Evolutionary conservation across 2,113 vertebrate genomes (phyloP).

Genomic region (Miniopterus natalensis): DNA sequence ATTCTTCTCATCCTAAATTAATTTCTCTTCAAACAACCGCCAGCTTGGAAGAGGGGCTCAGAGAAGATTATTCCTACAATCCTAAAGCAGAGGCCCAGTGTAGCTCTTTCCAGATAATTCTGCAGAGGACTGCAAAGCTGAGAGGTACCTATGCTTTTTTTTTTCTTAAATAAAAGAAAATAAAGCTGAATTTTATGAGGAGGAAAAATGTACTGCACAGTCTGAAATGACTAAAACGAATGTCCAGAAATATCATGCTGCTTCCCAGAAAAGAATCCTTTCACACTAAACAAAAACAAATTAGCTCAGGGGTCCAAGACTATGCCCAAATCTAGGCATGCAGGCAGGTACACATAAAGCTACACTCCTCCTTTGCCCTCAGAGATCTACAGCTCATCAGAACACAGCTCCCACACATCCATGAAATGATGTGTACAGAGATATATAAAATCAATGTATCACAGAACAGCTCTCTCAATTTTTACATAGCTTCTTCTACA

Average conservation of each 20-base stretch:
- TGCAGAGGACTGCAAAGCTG: slow-evolving; percentile 23
- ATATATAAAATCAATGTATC: slow-evolving; percentile 37
- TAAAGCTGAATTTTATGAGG: slow-evolving; percentile 74
- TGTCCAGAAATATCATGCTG: slow-evolving; percentile 88
- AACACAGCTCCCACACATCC: background rate
- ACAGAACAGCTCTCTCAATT: slow-evolving; percentile 57
- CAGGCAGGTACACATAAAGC: slow-evolving; percentile 89
- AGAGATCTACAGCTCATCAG: slow-evolving; percentile 65
- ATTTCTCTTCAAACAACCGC: slow-evolving; percentile 78
- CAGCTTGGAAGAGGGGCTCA: slow-evolving; percentile 71
- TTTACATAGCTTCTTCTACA: slow-evolving; percentile 65
- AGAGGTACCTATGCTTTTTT: slow-evolving; percentile 24
- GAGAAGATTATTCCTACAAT: background rate
- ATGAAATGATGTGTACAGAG: background rate
- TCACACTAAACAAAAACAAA: slow-evolving; percentile 91
- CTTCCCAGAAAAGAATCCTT: slow-evolving; percentile 91
- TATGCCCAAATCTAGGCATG: slow-evolving; percentile 89
- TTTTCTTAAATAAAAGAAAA: slow-evolving; percentile 73
- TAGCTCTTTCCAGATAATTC: slow-evolving; percentile 68
- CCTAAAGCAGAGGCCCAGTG: slow-evolving; percentile 19
- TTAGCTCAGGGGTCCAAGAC: slow-evolving; percentile 85
- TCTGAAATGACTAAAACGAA: slow-evolving; percentile 89
- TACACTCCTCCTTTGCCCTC: slow-evolving; percentile 70
- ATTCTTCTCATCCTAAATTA: slow-evolving; percentile 69
- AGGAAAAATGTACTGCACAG: slow-evolving; percentile 86